These are phyloP conservation scores for Therioaphis trifolii DNA, from an alignment of 2,888 invertebrate species.

Conservation along the genomic window DNA sequence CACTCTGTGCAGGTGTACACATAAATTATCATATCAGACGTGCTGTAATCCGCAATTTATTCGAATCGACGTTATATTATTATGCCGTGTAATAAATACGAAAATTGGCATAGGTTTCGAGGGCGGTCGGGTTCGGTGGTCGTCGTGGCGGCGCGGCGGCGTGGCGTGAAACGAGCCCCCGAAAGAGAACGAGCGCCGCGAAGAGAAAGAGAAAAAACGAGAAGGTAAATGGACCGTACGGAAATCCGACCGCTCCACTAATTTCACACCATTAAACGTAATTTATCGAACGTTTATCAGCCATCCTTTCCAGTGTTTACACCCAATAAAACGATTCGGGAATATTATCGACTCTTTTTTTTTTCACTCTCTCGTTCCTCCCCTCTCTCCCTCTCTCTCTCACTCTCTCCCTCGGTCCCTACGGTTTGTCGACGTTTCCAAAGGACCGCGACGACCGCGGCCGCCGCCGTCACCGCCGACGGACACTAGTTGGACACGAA, in stretches of 20 bases:
- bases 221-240: slow-evolving; percentile 59
- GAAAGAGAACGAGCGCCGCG: not conserved
- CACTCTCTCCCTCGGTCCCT: slow-evolving; percentile 1
- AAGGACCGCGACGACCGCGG: not conserved
- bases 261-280: slow-evolving; percentile 63
- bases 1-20: not conserved
- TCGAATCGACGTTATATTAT: not conserved
- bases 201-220: slow-evolving; percentile 36
- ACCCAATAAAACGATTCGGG: slow-evolving; percentile 61
- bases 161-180: not conserved
- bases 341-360: slow-evolving; percentile 45
- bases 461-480: not conserved
- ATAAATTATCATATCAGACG: not conserved
- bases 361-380: slow-evolving; percentile 1
- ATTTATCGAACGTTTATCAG: slow-evolving; percentile 62
- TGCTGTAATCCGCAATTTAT: not conserved
- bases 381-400: slow-evolving; percentile 13
- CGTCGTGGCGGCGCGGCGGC: not conserved
- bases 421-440: slow-evolving; percentile 3
- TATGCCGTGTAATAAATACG: not conserved
- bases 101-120: slow-evolving; percentile 41
- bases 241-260: slow-evolving; percentile 61
- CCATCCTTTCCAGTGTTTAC: slow-evolving; percentile 61
- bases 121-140: not conserved
- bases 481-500: slow-evolving; percentile 36